Base-by-base conservation (phyloP, 2,888 invertebrate genomes). In the Flabesymbios commensalis region DNA sequence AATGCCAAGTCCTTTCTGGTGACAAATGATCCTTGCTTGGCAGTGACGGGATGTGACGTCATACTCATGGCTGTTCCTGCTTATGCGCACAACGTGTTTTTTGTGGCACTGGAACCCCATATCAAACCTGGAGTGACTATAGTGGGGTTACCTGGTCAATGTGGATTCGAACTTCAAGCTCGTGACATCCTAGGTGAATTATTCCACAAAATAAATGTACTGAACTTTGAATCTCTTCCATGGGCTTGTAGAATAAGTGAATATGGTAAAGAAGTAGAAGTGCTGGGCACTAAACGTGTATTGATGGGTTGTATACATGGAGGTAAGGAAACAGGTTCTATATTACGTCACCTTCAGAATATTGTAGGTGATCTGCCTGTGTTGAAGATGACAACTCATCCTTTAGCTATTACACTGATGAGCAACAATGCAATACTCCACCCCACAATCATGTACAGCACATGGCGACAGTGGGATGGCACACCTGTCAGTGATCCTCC, bases 51-150 rank as follows among this genome's bases (percentile, higher is more conserved):
- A 4, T 71, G 69, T 1, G 70, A 72, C 47, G 63, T 74, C 22
- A 64, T 77, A 10, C 72, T 74, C 28, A 65, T 77, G 48, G 68
- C 70, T 0, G 75, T 77, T 0, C 77, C 77, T 10, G 77, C 75
- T 0, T 77, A 75, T 54, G 77, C 75, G 1, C 77, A 77, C 59
- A 68, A 67, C 33, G 63, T 67, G 45, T 77, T 76, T 57, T 68
- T 77, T 28, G 53, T 66, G 28, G 72, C 69, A 3, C 68, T 77
- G 28, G 59, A 63, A 28, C 69, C 71, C 4, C 64, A 68, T 45
- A 32, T 77, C 1, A 61, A 73, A 33, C 68, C 70, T 2, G 72
- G 74, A 41, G 68, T 74, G 1, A 64, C 71, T 10, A 64, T 77
- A 4, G 69, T 72, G 17, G 77, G 75, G 1, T 62, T 74, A 60